These are phyloP conservation scores for Rhinoptilus africanus DNA, from an alignment of 2,113 vertebrate genomes.

Conservation along the genomic window DNA sequence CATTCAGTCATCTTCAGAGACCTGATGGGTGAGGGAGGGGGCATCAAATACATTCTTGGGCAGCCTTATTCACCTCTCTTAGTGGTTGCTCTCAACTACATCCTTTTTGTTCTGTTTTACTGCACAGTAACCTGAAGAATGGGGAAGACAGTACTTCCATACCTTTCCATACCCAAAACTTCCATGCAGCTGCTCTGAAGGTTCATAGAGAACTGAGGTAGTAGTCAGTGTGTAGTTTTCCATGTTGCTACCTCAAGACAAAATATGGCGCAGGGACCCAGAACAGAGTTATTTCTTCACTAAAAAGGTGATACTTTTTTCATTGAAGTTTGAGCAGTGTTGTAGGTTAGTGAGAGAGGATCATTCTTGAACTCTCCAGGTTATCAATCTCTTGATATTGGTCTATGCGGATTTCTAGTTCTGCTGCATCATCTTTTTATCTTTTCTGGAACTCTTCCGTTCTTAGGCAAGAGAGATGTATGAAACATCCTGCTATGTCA, in stretches of 20 bases:
- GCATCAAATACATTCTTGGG: not conserved
- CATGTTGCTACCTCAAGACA: constrained; percentile 51
- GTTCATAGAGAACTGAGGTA: constrained; percentile 15
- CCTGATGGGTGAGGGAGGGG: not conserved
- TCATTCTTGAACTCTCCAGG: not conserved
- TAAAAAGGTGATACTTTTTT: not conserved
- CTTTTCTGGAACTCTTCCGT: not conserved
- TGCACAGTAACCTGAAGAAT: constrained; percentile 14
- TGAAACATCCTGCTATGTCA: not conserved
- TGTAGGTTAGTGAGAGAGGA: not conserved
- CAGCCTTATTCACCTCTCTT: not conserved
- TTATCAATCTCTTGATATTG: not conserved
- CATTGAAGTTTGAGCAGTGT: not conserved
- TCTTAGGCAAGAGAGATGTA: not conserved
- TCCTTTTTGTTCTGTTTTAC: constrained; percentile 20
- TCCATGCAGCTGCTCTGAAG: constrained; percentile 28
- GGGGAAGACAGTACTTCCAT: not conserved
- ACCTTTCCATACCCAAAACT: not conserved
- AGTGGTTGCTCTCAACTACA: constrained; percentile 28
- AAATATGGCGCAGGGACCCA: constrained; percentile 27
- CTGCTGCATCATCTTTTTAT: not conserved
- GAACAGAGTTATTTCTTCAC: constrained; percentile 9
- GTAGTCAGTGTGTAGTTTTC: constrained; percentile 29
- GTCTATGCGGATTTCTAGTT: constrained; percentile 14
- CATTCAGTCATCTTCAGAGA: constrained; percentile 25